Conservation (phyloP, 1,140 invertebrate species). For the Chelonus insularis region DNA sequence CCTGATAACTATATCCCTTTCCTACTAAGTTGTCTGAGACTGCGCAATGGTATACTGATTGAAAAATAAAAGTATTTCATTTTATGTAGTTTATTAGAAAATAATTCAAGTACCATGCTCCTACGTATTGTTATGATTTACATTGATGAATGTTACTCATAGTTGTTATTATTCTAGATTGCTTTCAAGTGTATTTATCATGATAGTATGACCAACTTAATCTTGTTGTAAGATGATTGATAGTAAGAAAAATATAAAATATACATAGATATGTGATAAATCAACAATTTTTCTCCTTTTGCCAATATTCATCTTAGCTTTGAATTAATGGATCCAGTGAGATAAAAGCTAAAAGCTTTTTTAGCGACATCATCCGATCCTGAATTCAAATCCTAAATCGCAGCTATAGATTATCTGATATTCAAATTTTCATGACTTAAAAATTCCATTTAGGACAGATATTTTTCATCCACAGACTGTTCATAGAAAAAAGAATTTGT, state of each 20-base stretch:
- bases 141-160: too few species aligned
- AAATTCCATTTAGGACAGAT: slow-evolving; percentile 1
- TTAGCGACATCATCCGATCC: slow-evolving; percentile 18
- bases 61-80: slow-evolving; percentile 2
- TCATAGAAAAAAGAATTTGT: neutral
- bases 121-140: too few species aligned
- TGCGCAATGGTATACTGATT: neutral
- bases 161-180: too few species aligned
- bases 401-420: neutral
- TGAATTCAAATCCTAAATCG: neutral
- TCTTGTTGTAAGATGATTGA: too few species aligned
- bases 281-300: too few species aligned
- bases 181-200: too few species aligned
- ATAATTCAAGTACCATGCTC: too few species aligned
- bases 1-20: slow-evolving; percentile 8
- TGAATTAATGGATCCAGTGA: slow-evolving; percentile 22
- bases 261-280: too few species aligned
- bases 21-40: slow-evolving; percentile 1
- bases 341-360: slow-evolving; percentile 32
- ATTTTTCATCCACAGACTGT: slow-evolving; percentile 26
- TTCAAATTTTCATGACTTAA: slow-evolving; percentile 18
- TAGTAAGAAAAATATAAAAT: too few species aligned
- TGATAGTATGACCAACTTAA: too few species aligned
- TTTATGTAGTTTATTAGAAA: too few species aligned
- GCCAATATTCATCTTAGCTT: too few species aligned